Conservation (phyloP, 2,888 invertebrate species). For the Eustalomyia histrio region DNA sequence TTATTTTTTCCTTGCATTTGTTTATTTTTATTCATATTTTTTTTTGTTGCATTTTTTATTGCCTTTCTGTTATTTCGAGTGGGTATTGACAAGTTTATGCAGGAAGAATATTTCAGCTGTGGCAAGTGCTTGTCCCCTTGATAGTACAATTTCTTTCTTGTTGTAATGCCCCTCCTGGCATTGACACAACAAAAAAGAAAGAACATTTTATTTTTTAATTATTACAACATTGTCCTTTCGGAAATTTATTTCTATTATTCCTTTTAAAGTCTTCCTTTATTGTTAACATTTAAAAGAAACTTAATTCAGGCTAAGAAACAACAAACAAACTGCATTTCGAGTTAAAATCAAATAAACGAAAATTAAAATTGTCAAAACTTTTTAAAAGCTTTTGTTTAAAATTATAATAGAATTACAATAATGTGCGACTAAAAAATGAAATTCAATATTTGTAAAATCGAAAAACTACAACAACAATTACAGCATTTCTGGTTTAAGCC, state of each 20-base stretch:
- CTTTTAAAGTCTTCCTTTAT: not conserved
- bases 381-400: too few species aligned
- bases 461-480: too few species aligned
- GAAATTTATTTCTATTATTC: not conserved
- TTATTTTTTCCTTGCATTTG: constrained; percentile 20
- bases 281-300: not conserved
- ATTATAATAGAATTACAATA: too few species aligned
- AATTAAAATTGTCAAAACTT: not conserved
- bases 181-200: not conserved
- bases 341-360: not conserved
- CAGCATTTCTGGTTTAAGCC: too few species aligned
- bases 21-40: constrained; percentile 10
- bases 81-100: constrained; percentile 1
- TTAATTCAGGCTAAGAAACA: not conserved
- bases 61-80: not conserved
- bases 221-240: not conserved
- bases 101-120: not conserved
- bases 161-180: not conserved
- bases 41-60: constrained; percentile 3
- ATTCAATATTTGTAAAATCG: too few species aligned
- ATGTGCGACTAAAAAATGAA: too few species aligned
- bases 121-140: not conserved
- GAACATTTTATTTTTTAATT: constrained; percentile 30
- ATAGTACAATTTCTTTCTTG: not conserved
- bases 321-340: not conserved